These are phyloP conservation scores for Oscheius sp. DNA, from an alignment of 2,888 invertebrate genomes.

Conservation along the genomic window DNA sequence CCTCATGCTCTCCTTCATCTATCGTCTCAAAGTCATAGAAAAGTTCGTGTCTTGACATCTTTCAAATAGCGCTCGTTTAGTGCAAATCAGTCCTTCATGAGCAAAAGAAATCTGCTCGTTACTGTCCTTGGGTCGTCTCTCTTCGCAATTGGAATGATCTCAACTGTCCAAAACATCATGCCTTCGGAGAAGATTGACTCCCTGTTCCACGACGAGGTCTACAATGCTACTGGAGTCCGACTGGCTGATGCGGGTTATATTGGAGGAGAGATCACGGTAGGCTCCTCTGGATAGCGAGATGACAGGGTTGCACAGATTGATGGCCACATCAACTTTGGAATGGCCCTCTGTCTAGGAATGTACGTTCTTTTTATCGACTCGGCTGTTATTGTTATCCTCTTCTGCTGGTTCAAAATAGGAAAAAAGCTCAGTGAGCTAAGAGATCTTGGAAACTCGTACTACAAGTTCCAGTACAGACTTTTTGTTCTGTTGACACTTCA, in stretches of 20 bases:
- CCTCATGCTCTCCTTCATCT: not conserved
- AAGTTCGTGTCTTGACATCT: not conserved
- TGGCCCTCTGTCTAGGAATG: not conserved
- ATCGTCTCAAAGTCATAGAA: not conserved
- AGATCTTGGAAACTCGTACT: not conserved
- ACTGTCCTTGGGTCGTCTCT: not conserved
- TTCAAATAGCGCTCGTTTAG: not conserved
- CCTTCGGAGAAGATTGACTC: not conserved
- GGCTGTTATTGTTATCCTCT: not conserved
- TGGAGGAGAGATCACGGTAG: slow-evolving; percentile 9
- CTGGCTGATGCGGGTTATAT: not conserved
- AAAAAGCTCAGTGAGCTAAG: not conserved
- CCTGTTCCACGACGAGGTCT: not conserved
- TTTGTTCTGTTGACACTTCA: slow-evolving; percentile 9
- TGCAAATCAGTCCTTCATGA: not conserved
- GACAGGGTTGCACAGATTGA: not conserved
- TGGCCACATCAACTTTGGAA: not conserved
- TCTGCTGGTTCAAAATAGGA: not conserved
- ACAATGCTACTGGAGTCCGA: not conserved
- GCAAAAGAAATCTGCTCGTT: not conserved
- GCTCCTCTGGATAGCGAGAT: not conserved
- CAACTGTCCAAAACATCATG: slow-evolving; percentile 11
- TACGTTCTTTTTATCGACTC: not conserved
- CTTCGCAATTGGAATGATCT: not conserved
- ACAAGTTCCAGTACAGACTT: slow-evolving; percentile 12